phyloP scores from a whole-genome alignment of 1,140 invertebrate species.

The Ganaspis sp. region DNA sequence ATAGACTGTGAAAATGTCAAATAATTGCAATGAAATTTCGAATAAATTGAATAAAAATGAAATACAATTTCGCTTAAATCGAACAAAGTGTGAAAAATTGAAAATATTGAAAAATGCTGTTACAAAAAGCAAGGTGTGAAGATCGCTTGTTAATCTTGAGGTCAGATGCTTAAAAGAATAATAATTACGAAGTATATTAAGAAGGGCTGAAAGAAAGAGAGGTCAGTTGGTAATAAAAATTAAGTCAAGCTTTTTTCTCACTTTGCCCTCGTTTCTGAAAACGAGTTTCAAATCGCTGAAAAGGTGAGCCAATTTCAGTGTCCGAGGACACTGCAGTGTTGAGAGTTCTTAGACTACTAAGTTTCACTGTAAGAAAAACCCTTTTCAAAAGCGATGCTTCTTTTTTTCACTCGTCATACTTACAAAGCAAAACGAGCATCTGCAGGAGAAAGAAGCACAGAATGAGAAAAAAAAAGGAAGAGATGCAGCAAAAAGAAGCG shows the following conservation, averaged over 20 bases:
- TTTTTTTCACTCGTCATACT: not conserved
- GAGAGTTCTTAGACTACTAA: constrained; percentile 7
- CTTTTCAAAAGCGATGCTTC: constrained; percentile 7
- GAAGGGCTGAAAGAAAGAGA: not conserved
- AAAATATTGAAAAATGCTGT: too few species aligned
- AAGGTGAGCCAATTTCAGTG: constrained; percentile 43
- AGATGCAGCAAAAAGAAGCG: constrained; percentile 20
- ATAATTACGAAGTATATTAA: not conserved
- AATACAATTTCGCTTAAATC: too few species aligned
- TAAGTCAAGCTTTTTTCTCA: constrained; percentile 32
- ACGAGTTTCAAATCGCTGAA: constrained; percentile 37
- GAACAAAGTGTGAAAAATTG: too few species aligned
- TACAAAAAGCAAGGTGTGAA: too few species aligned
- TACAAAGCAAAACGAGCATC: not conserved
- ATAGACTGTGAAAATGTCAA: too few species aligned
- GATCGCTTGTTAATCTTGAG: too few species aligned
- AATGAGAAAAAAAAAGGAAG: not conserved
- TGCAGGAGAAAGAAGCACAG: constrained; percentile 18
- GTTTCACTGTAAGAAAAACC: constrained; percentile 34
- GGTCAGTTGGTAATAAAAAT: constrained; percentile 34
- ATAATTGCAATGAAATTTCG: too few species aligned
- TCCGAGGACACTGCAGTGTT: constrained; percentile 19
- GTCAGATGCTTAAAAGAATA: too few species aligned
- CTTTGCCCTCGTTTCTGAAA: constrained; percentile 34
- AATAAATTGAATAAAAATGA: too few species aligned